Base-by-base conservation (phyloP, 2,888 invertebrate species). In the Drosophila setosimentum region DNA sequence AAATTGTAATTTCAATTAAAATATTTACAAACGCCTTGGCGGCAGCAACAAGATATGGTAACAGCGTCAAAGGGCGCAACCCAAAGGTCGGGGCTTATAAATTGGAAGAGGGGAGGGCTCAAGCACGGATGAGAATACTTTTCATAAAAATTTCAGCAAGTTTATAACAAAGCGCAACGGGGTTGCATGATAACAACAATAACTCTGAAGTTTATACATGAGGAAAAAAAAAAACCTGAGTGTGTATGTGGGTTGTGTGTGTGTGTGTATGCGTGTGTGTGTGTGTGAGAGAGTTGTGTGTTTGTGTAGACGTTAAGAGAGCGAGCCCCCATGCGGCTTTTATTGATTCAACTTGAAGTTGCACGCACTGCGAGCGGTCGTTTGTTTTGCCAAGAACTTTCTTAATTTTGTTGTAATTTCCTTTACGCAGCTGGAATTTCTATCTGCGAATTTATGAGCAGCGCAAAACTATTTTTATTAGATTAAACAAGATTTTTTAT, bases 381-480 rank as follows among this genome's bases (percentile, higher is more conserved):
- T 49, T 42, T 65, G 64, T 66, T 72, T 74, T 65, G 73, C 74
- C 68, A 71, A 65, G 68, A 88, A 89, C 73, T 90, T 88, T 88
- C 83, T 89, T 88, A 88, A 88, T 88, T 87, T 87, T 86, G 79
- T 84, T 88, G 88, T 88, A 87, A 88, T 88, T 88, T 88, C 87
- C 81, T 83, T 81, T 77, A 77, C 87, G 80, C 91, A 76, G 90
- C 66, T 84, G 91, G 89, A 90, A 88, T 88, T 88, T 89, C 90
- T 89, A 90, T 90, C 89, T 88, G 87, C 77, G 70, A 84, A 84
- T 88, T 90, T 87, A 88, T 88, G 89, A 84, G 84, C 70, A 78
- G 67, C 75, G 49, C 65, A 64, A 78, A 87, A 88, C 88, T 88
- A 88, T 87, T 89, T 89, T 88, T 89, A 88, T 88, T 88, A 88